These are phyloP conservation scores for Brachypteracias leptosomus DNA, from an alignment of 2,113 vertebrate species.

Conservation along the genomic window DNA sequence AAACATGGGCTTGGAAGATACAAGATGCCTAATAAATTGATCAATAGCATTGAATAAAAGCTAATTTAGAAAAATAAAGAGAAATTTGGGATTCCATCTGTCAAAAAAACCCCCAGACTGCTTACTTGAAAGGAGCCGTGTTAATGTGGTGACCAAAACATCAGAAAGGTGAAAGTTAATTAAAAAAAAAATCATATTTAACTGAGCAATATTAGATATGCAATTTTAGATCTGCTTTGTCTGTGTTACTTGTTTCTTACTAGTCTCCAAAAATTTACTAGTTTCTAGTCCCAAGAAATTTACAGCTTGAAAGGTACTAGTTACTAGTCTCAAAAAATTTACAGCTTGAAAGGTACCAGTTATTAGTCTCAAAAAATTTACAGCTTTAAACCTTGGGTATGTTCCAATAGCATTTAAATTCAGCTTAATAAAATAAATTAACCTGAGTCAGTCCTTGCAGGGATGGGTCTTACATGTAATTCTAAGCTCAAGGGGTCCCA, in stretches of 20 bases:
- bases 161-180: not conserved
- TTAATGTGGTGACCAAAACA: rapidly evolving
- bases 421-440: not conserved
- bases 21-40: not conserved
- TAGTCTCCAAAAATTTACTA: no score
- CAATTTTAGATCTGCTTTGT: not conserved
- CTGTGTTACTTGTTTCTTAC: not conserved
- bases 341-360: not conserved
- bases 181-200: not conserved
- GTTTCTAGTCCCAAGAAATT: not conserved
- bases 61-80: not conserved
- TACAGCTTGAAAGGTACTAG: not conserved
- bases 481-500: not conserved
- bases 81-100: not conserved
- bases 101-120: not conserved
- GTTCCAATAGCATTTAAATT: not conserved
- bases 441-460: not conserved
- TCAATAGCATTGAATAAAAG: not conserved
- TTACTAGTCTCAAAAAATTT: not conserved
- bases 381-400: not conserved
- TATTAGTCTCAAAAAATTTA: not conserved
- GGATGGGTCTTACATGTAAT: not conserved
- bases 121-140: not conserved
- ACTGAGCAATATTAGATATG: not conserved
- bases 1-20: not conserved